phyloP scores from a whole-genome alignment of 2,113 vertebrate genomes.

The Platycercus adscitus region DNA sequence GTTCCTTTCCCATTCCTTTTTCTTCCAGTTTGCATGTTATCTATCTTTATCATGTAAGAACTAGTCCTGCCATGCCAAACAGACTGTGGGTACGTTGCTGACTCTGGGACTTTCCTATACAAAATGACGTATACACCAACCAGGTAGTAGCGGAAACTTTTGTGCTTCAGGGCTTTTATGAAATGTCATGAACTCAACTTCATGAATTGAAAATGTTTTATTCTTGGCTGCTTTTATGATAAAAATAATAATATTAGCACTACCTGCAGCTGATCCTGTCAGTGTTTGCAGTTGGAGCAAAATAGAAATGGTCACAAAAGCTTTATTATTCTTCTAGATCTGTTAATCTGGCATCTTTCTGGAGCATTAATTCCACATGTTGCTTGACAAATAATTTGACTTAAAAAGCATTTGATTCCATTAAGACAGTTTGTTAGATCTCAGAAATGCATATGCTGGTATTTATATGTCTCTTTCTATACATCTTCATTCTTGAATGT shows the following conservation, averaged over 20 bases:
- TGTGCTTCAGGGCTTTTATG: background rate
- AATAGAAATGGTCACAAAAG: background rate
- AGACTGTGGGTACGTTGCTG: background rate
- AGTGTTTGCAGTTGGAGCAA: background rate
- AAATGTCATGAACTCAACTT: background rate
- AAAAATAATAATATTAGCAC: background rate
- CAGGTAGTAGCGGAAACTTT: background rate
- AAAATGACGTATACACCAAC: accelerated
- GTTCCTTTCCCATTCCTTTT: background rate
- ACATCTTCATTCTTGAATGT: background rate
- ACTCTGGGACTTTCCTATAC: background rate
- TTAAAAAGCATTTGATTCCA: background rate
- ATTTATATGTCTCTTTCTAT: background rate
- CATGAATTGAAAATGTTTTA: background rate
- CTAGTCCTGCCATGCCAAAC: background rate
- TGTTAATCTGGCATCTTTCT: background rate
- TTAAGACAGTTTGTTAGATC: background rate
- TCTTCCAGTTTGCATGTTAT: background rate
- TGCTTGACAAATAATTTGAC: background rate
- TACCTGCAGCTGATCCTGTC: background rate
- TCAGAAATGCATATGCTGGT: background rate
- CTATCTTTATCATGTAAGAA: background rate
- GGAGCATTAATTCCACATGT: background rate
- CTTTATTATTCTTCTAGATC: background rate
- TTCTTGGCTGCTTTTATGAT: background rate